Conservation (phyloP, 2,113 vertebrate genomes). For the Terrapene triunguis region DNA sequence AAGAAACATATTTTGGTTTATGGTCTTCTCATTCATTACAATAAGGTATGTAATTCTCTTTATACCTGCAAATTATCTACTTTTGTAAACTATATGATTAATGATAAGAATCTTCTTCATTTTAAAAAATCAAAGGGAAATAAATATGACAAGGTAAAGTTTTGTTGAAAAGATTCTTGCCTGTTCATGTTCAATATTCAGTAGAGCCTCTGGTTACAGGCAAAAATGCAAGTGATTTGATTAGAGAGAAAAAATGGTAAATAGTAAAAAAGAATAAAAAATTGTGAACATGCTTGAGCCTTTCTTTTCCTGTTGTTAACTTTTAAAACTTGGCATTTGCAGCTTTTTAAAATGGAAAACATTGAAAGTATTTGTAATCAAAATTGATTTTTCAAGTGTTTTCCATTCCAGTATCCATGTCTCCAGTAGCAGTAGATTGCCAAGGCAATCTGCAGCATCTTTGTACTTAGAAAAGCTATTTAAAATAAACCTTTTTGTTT, state of each 20-base stretch:
- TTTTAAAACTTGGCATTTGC: not conserved
- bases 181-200: slow-evolving; percentile 45
- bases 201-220: slow-evolving; percentile 20
- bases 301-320: not conserved
- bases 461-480: slow-evolving; percentile 31
- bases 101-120: slow-evolving; percentile 1
- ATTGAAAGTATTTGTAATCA: not conserved
- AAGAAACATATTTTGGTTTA: slow-evolving; percentile 80
- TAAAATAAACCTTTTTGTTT: slow-evolving; percentile 19
- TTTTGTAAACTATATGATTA: slow-evolving; percentile 33
- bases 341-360: not conserved
- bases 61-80: not conserved
- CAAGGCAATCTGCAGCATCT: slow-evolving; percentile 18
- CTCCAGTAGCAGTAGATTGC: not conserved
- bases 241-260: slow-evolving; percentile 4
- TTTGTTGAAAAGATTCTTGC: slow-evolving; percentile 2
- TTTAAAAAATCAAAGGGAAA: slow-evolving; percentile 51
- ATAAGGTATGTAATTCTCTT: slow-evolving; percentile 77
- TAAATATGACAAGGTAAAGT: not conserved
- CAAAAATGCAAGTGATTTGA: slow-evolving; percentile 41
- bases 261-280: not conserved
- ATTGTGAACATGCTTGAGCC: not conserved
- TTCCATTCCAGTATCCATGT: not conserved
- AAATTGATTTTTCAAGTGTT: not conserved
- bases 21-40: slow-evolving; percentile 74